Conservation (phyloP, 2,888 invertebrate species). For the Bedellia somnulentella region DNA sequence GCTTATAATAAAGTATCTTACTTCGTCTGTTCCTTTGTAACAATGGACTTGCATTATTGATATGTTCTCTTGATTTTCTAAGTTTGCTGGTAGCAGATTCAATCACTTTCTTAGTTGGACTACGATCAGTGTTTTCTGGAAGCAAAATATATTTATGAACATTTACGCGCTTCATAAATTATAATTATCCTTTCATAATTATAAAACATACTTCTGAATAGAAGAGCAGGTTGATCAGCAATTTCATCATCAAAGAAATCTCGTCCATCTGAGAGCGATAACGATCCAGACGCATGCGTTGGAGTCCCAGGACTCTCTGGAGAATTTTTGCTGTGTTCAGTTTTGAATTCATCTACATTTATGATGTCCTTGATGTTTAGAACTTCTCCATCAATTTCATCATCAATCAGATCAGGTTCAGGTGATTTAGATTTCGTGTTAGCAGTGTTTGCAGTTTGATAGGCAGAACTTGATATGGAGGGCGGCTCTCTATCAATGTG, state of each 20-base stretch:
- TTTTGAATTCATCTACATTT: slow-evolving; percentile 20
- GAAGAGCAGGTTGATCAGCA: slow-evolving; percentile 83
- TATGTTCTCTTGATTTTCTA: slow-evolving; percentile 42
- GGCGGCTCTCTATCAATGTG: slow-evolving; percentile 45
- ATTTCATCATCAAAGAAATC: slow-evolving; percentile 90
- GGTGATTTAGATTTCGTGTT: slow-evolving; percentile 54
- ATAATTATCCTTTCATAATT: no score
- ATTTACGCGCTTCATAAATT: no score
- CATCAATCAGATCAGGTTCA: slow-evolving; percentile 28
- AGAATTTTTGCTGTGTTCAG: slow-evolving; percentile 28
- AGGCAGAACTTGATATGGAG: slow-evolving; percentile 43
- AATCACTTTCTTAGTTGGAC: slow-evolving; percentile 31
- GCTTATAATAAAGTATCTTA: no score
- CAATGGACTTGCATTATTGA: slow-evolving; percentile 29
- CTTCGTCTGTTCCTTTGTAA: slow-evolving; percentile 44
- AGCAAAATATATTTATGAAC: no score
- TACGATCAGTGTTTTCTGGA: slow-evolving; percentile 44
- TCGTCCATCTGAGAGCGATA: slow-evolving; percentile 79
- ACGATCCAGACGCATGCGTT: slow-evolving; percentile 75
- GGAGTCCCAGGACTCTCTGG: slow-evolving; percentile 75
- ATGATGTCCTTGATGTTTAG: slow-evolving; percentile 29
- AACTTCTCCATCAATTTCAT: slow-evolving; percentile 34
- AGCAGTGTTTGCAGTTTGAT: slow-evolving; percentile 39
- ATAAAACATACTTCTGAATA: slow-evolving; percentile 69
- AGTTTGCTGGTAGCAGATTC: slow-evolving; percentile 38